Evolutionary conservation across 2,797 vertebrate species (phyloP).

Genomic region (Eulemur mongoz): DNA sequence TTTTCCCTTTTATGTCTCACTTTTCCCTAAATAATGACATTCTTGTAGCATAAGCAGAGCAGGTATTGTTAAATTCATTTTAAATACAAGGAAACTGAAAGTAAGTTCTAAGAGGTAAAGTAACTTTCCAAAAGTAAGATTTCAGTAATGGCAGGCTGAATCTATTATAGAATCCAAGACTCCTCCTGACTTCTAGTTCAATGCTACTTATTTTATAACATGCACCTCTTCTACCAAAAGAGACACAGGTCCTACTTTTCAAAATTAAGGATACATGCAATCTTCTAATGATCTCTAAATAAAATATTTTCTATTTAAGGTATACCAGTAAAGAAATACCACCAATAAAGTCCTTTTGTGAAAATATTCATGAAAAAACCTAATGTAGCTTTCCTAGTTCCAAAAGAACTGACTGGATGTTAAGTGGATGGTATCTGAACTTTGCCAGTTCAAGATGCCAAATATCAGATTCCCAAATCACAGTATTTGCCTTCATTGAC

Average conservation of each 20-base stretch:
- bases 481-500: background rate
- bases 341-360: background rate
- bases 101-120: conserved; percentile 3
- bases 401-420: background rate
- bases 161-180: background rate
- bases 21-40: conserved; percentile 12
- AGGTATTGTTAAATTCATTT: background rate
- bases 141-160: background rate
- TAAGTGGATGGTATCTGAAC: background rate
- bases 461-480: conserved; percentile 6
- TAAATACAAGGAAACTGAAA: background rate
- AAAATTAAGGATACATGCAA: background rate
- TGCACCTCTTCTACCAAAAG: background rate
- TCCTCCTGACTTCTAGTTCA: background rate
- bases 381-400: background rate
- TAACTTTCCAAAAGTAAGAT: conserved; percentile 6
- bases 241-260: background rate
- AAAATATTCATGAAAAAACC: background rate
- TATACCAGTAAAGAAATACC: background rate
- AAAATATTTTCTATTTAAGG: background rate
- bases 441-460: background rate
- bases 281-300: background rate
- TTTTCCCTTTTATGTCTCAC: background rate
- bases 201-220: background rate
- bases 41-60: background rate